Percentiles rank a stretch among this genome's conserved stretches.
These are phyloP conservation scores for Rhynchotus rufescens DNA, from an alignment of 2,797 vertebrate species.

Conservation along the genomic window DNA sequence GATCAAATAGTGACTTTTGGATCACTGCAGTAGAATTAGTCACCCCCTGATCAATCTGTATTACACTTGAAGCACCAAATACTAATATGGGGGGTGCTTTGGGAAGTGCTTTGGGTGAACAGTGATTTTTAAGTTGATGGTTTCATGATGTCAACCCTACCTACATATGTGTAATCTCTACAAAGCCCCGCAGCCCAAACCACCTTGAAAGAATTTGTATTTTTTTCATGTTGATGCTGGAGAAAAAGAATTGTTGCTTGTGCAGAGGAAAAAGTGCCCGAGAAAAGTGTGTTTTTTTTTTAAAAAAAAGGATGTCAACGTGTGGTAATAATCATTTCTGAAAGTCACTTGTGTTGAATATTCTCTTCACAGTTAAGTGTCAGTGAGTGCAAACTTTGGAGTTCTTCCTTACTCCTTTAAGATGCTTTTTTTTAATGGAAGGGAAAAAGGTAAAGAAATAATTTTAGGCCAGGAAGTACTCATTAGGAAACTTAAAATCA, in stretches of 20 bases:
- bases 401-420: not conserved
- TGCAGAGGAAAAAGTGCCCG: not conserved
- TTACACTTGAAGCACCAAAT: not conserved
- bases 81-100: not conserved
- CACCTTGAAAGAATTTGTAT: not conserved
- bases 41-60: fast-evolving
- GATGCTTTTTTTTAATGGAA: not conserved
- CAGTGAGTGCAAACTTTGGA: not conserved
- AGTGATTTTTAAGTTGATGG: not conserved
- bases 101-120: not conserved
- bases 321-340: not conserved
- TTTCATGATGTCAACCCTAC: not conserved
- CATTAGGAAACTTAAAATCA: not conserved
- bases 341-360: not conserved
- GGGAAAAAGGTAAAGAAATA: not conserved
- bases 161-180: not conserved
- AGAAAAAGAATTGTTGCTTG: not conserved
- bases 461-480: not conserved
- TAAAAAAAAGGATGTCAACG: not conserved
- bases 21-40: not conserved
- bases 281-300: not conserved
- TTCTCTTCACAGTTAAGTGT: not conserved
- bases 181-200: not conserved
- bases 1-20: not conserved
- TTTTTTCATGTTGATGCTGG: not conserved